phyloP scores from a whole-genome alignment of 1,140 invertebrate species.

The Drosophila punjabiensis region DNA sequence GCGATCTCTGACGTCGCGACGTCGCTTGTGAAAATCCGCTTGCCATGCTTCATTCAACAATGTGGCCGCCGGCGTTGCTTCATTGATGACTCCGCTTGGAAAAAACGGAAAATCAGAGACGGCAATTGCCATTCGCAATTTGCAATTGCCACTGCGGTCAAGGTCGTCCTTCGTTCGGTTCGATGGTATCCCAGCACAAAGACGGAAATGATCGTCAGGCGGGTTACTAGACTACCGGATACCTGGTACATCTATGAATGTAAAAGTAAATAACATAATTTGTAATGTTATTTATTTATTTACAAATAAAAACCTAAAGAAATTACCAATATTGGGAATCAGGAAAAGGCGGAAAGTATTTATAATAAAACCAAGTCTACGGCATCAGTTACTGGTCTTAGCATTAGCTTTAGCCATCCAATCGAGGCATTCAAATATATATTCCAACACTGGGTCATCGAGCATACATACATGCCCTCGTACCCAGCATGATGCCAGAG shows the following conservation, averaged over 20 bases:
- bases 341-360: too few species aligned
- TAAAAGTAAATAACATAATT: too few species aligned
- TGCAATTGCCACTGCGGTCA: constrained; percentile 63
- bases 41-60: constrained; percentile 70
- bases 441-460: not conserved
- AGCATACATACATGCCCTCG: not conserved
- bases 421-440: not conserved
- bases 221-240: not conserved
- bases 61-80: constrained; percentile 52
- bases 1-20: constrained; percentile 25
- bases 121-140: constrained; percentile 20
- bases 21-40: constrained; percentile 48
- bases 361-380: too few species aligned
- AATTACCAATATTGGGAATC: not conserved
- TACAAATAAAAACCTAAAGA: not conserved
- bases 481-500: constrained; percentile 18
- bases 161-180: constrained; percentile 57
- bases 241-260: not conserved
- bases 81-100: constrained; percentile 44
- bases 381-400: too few species aligned
- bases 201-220: constrained; percentile 10
- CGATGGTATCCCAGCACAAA: not conserved
- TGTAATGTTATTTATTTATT: too few species aligned
- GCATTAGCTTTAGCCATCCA: not conserved
- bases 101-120: constrained; percentile 16